These are phyloP conservation scores for Procavia capensis DNA, from an alignment of 2,113 vertebrate species.

Conservation along the genomic window DNA sequence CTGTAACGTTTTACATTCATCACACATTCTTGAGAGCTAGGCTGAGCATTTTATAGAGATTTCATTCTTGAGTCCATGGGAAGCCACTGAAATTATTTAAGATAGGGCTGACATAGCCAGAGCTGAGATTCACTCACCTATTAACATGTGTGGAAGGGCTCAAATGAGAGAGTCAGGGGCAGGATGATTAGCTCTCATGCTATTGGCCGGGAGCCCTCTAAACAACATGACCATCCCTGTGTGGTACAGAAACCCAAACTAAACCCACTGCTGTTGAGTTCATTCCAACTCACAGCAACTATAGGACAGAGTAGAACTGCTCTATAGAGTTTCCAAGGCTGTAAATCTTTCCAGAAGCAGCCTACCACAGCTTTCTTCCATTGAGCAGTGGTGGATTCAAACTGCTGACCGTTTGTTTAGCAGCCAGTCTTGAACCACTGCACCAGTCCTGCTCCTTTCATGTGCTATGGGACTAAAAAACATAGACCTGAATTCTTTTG, in stretches of 20 bases:
- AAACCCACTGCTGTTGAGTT: too few relatives aligned
- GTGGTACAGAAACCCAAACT: too few relatives aligned
- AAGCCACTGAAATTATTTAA: not conserved
- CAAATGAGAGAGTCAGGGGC: not conserved
- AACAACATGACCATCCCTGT: not conserved
- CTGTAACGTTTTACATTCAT: not conserved
- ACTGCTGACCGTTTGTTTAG: too few relatives aligned
- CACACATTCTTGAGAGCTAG: not conserved
- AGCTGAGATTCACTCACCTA: not conserved
- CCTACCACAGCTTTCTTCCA: too few relatives aligned
- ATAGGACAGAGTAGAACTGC: too few relatives aligned
- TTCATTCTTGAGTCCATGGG: not conserved
- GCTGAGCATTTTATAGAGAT: not conserved
- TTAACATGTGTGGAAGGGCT: too few relatives aligned
- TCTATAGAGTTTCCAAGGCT: too few relatives aligned
- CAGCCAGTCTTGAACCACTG: too few relatives aligned
- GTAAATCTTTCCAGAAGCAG: too few relatives aligned
- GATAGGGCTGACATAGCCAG: not conserved
- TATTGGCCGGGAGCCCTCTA: not conserved
- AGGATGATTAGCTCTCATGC: not conserved
- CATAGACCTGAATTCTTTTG: not conserved
- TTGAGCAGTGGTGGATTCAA: too few relatives aligned
- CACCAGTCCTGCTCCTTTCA: too few relatives aligned
- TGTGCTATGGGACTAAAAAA: not conserved
- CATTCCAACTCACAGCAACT: too few relatives aligned